Percentiles rank a stretch among this genome's conserved stretches.
Conservation (phyloP, 2,797 vertebrate genomes). For the Synaphobranchus kaupii region DNA sequence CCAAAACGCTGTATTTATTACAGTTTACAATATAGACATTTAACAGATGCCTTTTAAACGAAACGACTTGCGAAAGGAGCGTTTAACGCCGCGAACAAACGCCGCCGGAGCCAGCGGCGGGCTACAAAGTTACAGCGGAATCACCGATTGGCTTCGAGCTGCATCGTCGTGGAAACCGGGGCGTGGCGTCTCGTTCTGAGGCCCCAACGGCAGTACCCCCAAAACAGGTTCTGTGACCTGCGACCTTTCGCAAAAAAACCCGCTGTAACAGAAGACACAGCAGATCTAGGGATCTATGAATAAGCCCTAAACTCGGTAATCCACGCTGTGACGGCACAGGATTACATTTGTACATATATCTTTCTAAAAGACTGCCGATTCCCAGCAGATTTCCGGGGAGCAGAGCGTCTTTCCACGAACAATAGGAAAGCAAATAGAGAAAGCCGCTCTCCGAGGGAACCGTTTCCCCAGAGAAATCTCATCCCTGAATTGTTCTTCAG, state of each 20-base stretch:
- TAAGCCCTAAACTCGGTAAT: not conserved
- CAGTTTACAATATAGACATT: not conserved
- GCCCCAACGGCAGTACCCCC: too few relatives aligned
- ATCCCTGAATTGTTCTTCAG: not conserved
- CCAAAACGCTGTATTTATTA: not conserved
- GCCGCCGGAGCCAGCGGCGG: not conserved
- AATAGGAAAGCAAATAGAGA: not conserved
- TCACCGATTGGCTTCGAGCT: too few relatives aligned
- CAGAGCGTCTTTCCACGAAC: not conserved
- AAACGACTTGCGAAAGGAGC: not conserved
- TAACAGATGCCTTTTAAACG: not conserved
- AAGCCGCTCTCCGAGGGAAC: not conserved
- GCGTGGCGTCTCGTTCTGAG: not conserved
- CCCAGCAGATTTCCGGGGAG: not conserved
- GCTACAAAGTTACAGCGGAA: not conserved
- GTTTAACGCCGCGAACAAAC: not conserved
- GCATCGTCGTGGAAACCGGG: not conserved
- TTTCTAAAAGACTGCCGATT: not conserved
- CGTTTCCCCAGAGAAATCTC: not conserved
- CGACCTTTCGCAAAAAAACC: not conserved
- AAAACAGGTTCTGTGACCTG: not conserved
- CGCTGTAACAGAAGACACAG: not conserved
- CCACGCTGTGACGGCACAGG: not conserved
- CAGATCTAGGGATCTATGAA: not conserved
- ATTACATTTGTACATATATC: not conserved